These are phyloP conservation scores for Pteria penguin DNA, from an alignment of 2,888 invertebrate species.

Conservation along the genomic window DNA sequence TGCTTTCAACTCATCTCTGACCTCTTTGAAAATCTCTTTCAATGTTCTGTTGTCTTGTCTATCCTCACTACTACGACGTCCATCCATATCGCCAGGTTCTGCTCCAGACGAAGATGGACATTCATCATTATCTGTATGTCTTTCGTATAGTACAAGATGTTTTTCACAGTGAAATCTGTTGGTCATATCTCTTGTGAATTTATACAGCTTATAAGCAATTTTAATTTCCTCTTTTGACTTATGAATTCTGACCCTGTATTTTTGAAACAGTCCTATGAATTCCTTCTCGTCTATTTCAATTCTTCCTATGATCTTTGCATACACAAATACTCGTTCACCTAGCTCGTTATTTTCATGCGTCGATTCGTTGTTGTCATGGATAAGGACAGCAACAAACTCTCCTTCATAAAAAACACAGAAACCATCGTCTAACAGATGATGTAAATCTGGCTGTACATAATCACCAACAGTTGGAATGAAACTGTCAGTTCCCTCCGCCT, in stretches of 20 bases:
- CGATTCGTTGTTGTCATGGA: constrained; percentile 12
- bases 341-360: not conserved
- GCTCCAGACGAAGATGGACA: not conserved
- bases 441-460: constrained; percentile 42
- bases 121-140: not conserved
- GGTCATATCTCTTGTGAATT: constrained; percentile 25
- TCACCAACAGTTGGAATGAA: constrained; percentile 47
- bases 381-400: constrained; percentile 38
- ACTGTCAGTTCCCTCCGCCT: not conserved
- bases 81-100: not conserved
- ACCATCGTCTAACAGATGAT: constrained; percentile 45
- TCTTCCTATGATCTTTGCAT: constrained; percentile 5
- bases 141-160: not conserved
- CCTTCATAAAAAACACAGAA: constrained; percentile 38
- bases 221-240: not conserved
- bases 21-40: constrained; percentile 27
- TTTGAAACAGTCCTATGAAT: not conserved
- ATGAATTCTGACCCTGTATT: constrained; percentile 5
- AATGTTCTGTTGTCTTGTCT: constrained; percentile 6
- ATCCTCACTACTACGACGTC: too few species aligned
- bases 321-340: constrained; percentile 13
- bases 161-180: not conserved
- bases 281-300: not conserved
- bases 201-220: constrained; percentile 34
- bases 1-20: constrained; percentile 30